Evolutionary conservation across 2,797 vertebrate genomes (phyloP), one percentile per base, ranked within the genome.

Genomic region (Limosa lapponica): DNA sequence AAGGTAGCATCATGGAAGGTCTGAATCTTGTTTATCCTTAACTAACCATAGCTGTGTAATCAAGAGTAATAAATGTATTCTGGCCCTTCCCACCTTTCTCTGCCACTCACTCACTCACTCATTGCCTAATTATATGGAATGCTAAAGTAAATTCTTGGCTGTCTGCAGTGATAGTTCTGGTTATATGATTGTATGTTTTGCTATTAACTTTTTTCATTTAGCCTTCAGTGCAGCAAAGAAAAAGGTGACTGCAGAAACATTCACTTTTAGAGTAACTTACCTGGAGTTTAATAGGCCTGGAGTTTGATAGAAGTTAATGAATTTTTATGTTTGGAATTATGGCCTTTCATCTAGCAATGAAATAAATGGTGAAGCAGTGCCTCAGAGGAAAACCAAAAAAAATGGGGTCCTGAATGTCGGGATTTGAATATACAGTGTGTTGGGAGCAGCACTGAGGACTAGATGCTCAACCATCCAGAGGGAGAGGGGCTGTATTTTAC

Each of bases 21-120:
- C 59, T 89, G 78, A 64, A 84, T 91, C 41, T 57, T 77, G 28
- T 80, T 92, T 89, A 62, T 89, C 58, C 48, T 89, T 83, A 89
- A 71, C 46, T 57, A 79, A 49, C 24, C 11, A 6, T 59, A 66
- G 15, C 46, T 79, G 23, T 52, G 13, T 65, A 48, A 46, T 10
- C 64, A 7, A 44, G 49, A 54, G 70, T 70, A 58, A 61, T 49
- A 92, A 87, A 70, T 78, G 34, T 61, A 72, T 82, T 91, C 41
- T 87, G 54, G 12, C n/a, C 34, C 30, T 93, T 88, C 65, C 57
- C 44, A 58, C n/a, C 37, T 90, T 92, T 82, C 13, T 87, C 43
- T 89, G 55, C 39, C 58, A 17, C 49, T 66, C 19, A 18, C 52
- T 66, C 19, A 18, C 52, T 73, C 51, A 43, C 34, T 30, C 27